Evolutionary conservation across 2,888 invertebrate species (phyloP), one percentile per base, ranked within the genome.

Genomic region (Morpho achilles): DNA sequence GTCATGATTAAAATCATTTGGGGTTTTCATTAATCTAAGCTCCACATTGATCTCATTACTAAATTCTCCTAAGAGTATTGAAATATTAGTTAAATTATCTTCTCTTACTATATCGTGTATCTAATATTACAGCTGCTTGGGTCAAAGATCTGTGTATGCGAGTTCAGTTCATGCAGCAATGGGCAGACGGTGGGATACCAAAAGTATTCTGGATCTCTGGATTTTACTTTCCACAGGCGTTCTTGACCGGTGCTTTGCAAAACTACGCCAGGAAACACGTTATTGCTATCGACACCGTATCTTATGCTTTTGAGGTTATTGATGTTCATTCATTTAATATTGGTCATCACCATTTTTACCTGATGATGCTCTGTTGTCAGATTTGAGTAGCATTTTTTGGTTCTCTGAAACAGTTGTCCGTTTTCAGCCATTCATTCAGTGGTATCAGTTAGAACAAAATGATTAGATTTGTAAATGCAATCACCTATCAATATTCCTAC

Each of bases 151-250:
- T 94, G 48, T 87, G 90, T 46, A 89, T 87, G 43, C 92, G 96
- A 64, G 91, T 95, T 39, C 82, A 80, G 48, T 94, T 94, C 82
- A 92, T 94, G 76, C 82, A 83, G 50, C 79, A 84, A 45, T 96
- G 96, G 96, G 91, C 92, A 7, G 84, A 91, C 10, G 58, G 78
- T 0, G 95, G 95, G 7, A 94, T 95, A 63, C 96, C 96, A 0
- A 80, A 91, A 41, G 92, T 93, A 53, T 96, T 96, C 84, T 96
- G 96, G 96, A 94, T 96, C 66, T 95, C 96, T 0, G 96, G 96
- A 0, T 96, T 96, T 81, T 96, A 94, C 84, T 96, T 96, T 84
- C 96, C 96, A 0, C 96, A 96, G 78, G 96, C 96, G 1, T 96
- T 96, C 84, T 90, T 96, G 65, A 96, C 96, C 0, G 96, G 95